Evolutionary conservation across 2,113 vertebrate genomes (phyloP).

Genomic region (Cebidichthys violaceus): DNA sequence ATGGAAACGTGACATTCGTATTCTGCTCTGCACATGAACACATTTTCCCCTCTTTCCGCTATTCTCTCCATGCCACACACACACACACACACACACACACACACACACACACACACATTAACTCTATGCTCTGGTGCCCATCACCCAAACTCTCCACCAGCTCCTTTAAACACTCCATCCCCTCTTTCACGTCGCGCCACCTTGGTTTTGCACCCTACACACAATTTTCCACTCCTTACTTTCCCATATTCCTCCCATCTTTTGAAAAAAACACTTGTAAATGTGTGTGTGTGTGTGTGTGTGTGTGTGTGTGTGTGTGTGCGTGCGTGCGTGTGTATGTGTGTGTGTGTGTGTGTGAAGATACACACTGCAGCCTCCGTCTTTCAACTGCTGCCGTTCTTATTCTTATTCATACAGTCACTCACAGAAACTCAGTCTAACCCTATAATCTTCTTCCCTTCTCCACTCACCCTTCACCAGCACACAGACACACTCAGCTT

Average conservation of each 20-base stretch:
- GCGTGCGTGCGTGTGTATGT: not conserved
- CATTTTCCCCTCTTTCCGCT: constrained; percentile 14
- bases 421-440: constrained; percentile 56
- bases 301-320: not conserved
- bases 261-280: not conserved
- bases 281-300: not conserved
- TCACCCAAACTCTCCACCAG: constrained; percentile 24
- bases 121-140: constrained; percentile 20
- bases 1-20: constrained; percentile 55
- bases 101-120: constrained; percentile 9
- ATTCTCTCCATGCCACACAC: constrained; percentile 20
- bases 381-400: constrained; percentile 44
- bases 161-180: constrained; percentile 32
- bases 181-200: constrained; percentile 23
- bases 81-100: constrained; percentile 20
- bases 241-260: constrained; percentile 14
- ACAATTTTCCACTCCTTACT: constrained; percentile 9
- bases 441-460: constrained; percentile 68
- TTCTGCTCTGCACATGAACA: constrained; percentile 33
- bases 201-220: constrained; percentile 28
- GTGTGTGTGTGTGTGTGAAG: not conserved
- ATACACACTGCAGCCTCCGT: constrained; percentile 10
- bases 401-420: constrained; percentile 71
- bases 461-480: constrained; percentile 36
- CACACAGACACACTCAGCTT: constrained; percentile 25